phyloP scores from a whole-genome alignment of 2,113 vertebrate genomes.

The Zonotrichia leucophrys region DNA sequence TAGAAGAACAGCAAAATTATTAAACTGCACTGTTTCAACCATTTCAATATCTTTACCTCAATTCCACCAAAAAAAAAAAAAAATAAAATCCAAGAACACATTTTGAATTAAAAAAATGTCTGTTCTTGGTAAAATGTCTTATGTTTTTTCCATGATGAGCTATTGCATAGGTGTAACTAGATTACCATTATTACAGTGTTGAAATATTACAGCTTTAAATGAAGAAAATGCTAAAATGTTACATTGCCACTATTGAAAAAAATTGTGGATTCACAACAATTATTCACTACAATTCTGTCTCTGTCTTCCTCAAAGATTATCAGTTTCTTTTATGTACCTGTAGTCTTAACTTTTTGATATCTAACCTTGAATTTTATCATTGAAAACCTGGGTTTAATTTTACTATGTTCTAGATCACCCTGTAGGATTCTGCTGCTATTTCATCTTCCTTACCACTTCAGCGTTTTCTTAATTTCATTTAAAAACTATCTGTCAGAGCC shows the following conservation, averaged over 20 bases:
- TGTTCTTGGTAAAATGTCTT: not conserved
- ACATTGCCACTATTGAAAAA: not conserved
- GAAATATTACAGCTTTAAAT: not conserved
- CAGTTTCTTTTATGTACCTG: not conserved
- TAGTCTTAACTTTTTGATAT: not conserved
- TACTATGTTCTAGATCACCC: not conserved
- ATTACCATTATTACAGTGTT: not conserved
- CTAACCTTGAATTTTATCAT: not conserved
- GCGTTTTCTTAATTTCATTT: not conserved
- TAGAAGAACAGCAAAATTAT: not conserved
- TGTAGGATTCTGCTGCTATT: not conserved
- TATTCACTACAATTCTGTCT: not conserved
- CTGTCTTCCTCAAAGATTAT: not conserved
- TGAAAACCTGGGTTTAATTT: not conserved
- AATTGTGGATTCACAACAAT: not conserved
- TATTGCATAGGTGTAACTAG: not conserved
- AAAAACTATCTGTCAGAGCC: not conserved
- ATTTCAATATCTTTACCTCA: not conserved
- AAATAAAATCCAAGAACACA: not conserved
- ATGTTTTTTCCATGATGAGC: not conserved
- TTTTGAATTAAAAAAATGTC: not conserved
- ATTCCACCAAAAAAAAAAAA: not conserved
- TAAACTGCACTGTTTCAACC: not conserved
- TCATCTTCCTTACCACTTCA: not conserved
- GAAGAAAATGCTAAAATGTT: not conserved